Conservation (phyloP, 2,113 vertebrate genomes). For the Dendrocopos noguchii region DNA sequence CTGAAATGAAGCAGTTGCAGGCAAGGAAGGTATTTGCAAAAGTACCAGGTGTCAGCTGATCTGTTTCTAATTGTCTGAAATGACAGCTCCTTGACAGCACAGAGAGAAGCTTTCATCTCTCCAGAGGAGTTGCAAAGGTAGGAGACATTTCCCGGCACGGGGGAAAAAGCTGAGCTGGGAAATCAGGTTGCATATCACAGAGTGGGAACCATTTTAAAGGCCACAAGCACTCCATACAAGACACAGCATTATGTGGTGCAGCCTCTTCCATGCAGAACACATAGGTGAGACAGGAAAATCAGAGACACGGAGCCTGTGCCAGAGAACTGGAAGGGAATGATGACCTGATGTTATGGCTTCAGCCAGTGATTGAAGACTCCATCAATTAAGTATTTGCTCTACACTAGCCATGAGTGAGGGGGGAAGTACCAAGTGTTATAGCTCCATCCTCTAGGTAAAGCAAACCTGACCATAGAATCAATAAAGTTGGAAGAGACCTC, state of each 20-base stretch:
- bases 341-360: not conserved
- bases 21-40: not conserved
- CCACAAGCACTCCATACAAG: not conserved
- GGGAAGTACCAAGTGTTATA: not conserved
- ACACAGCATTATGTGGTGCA: constrained; percentile 18
- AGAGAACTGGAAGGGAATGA: constrained; percentile 31
- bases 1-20: not conserved
- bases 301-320: not conserved
- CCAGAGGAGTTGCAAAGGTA: not conserved
- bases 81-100: constrained; percentile 25
- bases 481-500: too few relatives aligned
- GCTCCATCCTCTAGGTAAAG: not conserved
- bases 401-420: not conserved
- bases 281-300: not conserved
- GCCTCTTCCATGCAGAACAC: not conserved
- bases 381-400: constrained; percentile 27
- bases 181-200: constrained; percentile 5
- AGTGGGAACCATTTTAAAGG: constrained; percentile 52
- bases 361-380: not conserved
- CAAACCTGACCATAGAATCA: not conserved
- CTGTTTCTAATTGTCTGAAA: constrained; percentile 27
- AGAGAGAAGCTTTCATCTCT: constrained; percentile 27
- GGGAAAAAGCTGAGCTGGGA: constrained; percentile 1
- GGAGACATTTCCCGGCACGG: not conserved
- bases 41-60: not conserved